Base-by-base conservation (phyloP, 2,797 vertebrate genomes). In the Poecilia velifera region DNA sequence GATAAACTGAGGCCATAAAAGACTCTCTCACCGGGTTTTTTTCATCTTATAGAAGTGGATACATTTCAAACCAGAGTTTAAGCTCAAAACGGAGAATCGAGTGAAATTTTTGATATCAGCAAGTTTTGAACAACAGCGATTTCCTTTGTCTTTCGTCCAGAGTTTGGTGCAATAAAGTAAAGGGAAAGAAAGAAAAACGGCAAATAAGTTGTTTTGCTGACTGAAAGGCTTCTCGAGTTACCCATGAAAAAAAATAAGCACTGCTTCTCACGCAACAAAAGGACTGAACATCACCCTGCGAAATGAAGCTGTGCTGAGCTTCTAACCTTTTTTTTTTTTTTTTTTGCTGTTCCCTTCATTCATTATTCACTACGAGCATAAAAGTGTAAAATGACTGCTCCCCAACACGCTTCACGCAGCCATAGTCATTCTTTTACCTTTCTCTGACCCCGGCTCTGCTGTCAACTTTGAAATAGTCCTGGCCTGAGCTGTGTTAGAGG, bases 41-140 rank as follows among this genome's bases (percentile, higher is more conserved):
- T 94, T 93, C 93, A 93, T 94, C 93, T 92, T 82, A 71, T 62
- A 73, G 78, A 46, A 80, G 34, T 76, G 89, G 88, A 92, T 91
- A 88, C 83, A 91, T 92, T 91, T 94, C 89, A 94, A 76, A 84
- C 82, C 25, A 71, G 88, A 78, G 83, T 83, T 91, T 87, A 85
- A 84, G 76, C 89, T 89, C 86, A 91, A 90, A 91, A 80, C 86
- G 73, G 28, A 84, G 82, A 82, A 86, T 80, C 84, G 78, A 78
- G 55, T 46, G 76, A 81, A 53, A 89, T 72, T 80, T 81, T 88
- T 47, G 84, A 91, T 82, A 80, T 87, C 89, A 93, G 93, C 88
- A 84, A 16, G 79, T 92, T 92, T 84, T 79, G 49, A 16, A 84
- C 45, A 25, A 49, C 83, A 36, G 74, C 5, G 34, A 31, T 78